A percentile compares a stretch with the other conserved stretches of the same genome.
These are phyloP conservation scores for Eilema sororculum DNA, from an alignment of 2,888 invertebrate species.

Conservation along the genomic window DNA sequence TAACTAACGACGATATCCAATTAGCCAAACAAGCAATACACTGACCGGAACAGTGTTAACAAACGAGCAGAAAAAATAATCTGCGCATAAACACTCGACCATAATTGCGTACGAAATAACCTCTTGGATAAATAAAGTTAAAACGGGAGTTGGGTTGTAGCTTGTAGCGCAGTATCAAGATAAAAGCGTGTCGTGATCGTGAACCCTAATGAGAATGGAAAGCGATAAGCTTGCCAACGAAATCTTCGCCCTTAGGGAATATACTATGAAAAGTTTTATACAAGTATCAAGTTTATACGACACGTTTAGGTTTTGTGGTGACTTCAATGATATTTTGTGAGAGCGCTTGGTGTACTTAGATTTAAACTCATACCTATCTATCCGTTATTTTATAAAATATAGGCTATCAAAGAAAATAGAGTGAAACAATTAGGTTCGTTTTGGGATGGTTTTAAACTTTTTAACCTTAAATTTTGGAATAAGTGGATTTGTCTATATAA, in stretches of 20 bases:
- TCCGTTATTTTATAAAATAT: neutral
- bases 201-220: slow-evolving; percentile 62
- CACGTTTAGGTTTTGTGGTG: slow-evolving; percentile 37
- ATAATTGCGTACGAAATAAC: slow-evolving; percentile 24
- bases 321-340: slow-evolving; percentile 29
- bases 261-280: slow-evolving; percentile 54
- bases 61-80: slow-evolving; percentile 16
- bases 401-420: neutral
- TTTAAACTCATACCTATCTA: neutral
- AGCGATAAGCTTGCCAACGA: slow-evolving; percentile 55
- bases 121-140: slow-evolving; percentile 34
- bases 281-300: slow-evolving; percentile 48
- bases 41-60: slow-evolving; percentile 7
- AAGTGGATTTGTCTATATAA: too few relatives aligned
- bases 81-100: slow-evolving; percentile 23
- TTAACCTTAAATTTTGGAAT: too few relatives aligned
- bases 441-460: too few relatives aligned
- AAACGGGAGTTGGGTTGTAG: slow-evolving; percentile 23
- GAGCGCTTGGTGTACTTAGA: slow-evolving; percentile 2
- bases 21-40: slow-evolving; percentile 2
- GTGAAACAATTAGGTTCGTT: neutral
- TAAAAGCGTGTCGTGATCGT: slow-evolving; percentile 49
- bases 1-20: neutral
- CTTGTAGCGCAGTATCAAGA: slow-evolving; percentile 40
- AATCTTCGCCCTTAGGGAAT: slow-evolving; percentile 59